A percentile compares a stretch with the other conserved stretches of the same genome.
Conservation (phyloP, 2,113 vertebrate species). For the Tachuris rubrigastra region DNA sequence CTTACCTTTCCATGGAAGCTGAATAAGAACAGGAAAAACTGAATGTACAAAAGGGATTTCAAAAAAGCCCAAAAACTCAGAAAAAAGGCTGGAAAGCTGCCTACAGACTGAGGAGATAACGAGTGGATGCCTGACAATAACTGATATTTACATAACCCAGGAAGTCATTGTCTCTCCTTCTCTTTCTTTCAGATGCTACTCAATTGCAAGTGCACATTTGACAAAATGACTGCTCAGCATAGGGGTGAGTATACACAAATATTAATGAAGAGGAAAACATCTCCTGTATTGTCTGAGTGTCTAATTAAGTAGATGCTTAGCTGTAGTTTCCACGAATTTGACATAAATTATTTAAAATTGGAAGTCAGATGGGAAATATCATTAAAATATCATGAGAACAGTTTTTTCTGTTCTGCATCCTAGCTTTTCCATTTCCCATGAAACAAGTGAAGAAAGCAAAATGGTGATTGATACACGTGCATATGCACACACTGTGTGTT, state of each 20-base stretch:
- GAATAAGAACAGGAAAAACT: background rate
- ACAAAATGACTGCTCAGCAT: background rate
- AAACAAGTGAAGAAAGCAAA: background rate
- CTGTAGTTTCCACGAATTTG: background rate
- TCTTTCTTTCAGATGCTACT: background rate
- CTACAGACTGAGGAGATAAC: background rate
- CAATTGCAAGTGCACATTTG: background rate
- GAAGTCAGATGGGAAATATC: background rate
- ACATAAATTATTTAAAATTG: background rate
- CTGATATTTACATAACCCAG: background rate
- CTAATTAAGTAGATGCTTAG: background rate
- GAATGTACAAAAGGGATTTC: background rate
- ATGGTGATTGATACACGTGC: background rate
- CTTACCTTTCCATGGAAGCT: background rate
- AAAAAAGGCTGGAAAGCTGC: background rate
- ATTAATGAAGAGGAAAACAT: background rate
- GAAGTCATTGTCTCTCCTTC: background rate
- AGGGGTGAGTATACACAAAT: background rate
- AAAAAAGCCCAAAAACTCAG: background rate
- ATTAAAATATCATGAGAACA: background rate
- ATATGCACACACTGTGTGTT: accelerated
- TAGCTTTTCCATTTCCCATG: background rate
- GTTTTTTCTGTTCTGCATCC: background rate
- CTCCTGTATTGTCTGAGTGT: background rate
- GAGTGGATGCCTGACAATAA: background rate